Base-by-base conservation (phyloP, 23 tunicate species). In the Botrylloides violaceus region DNA sequence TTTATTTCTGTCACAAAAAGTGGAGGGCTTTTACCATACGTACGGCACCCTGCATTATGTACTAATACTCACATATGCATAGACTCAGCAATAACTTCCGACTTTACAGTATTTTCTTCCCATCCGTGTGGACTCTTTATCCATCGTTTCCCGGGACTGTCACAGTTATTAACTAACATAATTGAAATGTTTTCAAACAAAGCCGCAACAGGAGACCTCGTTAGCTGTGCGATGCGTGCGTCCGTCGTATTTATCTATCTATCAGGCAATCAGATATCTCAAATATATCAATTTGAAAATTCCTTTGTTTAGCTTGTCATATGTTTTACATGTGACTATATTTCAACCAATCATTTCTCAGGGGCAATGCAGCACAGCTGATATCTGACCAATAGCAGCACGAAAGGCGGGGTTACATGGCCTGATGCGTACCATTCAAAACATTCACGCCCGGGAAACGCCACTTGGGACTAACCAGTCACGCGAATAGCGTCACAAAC, bases 1-100 rank as follows among this genome's bases (percentile, higher is more conserved):
- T 59, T 88, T 80, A 66, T 48, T 78, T 64, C 96, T 88, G 56
- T 15, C 71, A 49, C 26, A 68, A 68, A 12, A n/a, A n/a, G n/a
- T n/a, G n/a, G n/a, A n/a, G n/a, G n/a, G n/a, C n/a, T n/a, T n/a
- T n/a, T n/a, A n/a, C n/a, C n/a, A n/a, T n/a, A n/a, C n/a, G n/a
- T n/a, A n/a, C n/a, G n/a, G n/a, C n/a, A n/a, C n/a, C n/a, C n/a
- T n/a, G n/a, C n/a, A n/a, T n/a, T n/a, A n/a, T n/a, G n/a, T n/a
- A n/a, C n/a, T n/a, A n/a, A 15, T 29, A 20, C 74, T 68, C 37
- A 68, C 74, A 68, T 68, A 9, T 39, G 58, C 25, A 43, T 68
- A 15, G 74, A 37, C 25, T 68, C 74, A 4, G 37, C 74, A 35
- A 68, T 68, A 23, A 68, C 28, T 39, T 68, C 58, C 2, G 74